Evolutionary conservation across 2,888 invertebrate genomes (phyloP).

Genomic region (Aleiodes alternator): DNA sequence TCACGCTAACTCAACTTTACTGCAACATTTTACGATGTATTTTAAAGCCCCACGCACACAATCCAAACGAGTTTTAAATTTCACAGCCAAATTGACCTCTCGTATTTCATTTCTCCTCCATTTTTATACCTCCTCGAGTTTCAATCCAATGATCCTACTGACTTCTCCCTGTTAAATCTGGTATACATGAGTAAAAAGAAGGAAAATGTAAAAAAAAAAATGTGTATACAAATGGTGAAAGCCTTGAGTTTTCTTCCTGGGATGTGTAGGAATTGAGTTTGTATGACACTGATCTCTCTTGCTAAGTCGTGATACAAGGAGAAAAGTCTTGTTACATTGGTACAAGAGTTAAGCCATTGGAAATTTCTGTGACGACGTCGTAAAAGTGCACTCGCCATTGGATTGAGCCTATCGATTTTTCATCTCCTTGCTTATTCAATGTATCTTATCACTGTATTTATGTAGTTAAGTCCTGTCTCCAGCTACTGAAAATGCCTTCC

Average conservation of each 20-base stretch:
- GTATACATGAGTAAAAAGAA: too few relatives aligned
- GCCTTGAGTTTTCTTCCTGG: not conserved
- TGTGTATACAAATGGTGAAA: not conserved
- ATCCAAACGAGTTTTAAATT: constrained; percentile 22
- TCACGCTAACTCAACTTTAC: constrained; percentile 24
- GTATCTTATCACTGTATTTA: constrained; percentile 13
- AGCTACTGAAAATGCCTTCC: not conserved
- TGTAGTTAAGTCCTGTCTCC: not conserved
- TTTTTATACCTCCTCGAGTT: not conserved
- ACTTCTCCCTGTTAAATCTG: too few relatives aligned
- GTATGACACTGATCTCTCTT: constrained; percentile 17
- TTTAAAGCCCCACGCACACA: not conserved
- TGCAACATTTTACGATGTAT: constrained; percentile 18
- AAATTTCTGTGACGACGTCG: constrained; percentile 41
- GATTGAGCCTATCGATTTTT: constrained; percentile 37
- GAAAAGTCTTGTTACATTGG: constrained; percentile 32
- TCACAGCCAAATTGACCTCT: constrained; percentile 11
- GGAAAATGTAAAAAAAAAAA: too few relatives aligned
- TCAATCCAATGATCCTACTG: too few relatives aligned
- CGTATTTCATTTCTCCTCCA: not conserved
- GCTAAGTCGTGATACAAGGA: constrained; percentile 28
- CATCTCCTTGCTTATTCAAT: constrained; percentile 29
- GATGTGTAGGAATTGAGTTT: not conserved
- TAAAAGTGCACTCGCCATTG: constrained; percentile 36
- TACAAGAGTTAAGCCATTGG: constrained; percentile 17